Evolutionary conservation across 2,113 vertebrate species (phyloP).

Genomic region (Menidia beryllina): DNA sequence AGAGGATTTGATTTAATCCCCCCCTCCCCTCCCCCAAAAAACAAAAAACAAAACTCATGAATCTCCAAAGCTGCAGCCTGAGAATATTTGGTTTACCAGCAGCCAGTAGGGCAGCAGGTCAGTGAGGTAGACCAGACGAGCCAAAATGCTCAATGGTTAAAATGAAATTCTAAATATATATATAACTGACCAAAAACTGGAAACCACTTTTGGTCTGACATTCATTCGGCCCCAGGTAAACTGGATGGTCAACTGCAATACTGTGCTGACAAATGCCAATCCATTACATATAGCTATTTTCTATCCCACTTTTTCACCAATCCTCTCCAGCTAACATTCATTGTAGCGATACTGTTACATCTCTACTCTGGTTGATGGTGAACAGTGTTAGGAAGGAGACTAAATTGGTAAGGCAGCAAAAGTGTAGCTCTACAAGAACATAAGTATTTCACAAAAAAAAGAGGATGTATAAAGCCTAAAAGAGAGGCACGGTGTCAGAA

Average conservation of each 20-base stretch:
- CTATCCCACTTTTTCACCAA: constrained; percentile 34
- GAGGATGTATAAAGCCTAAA: constrained; percentile 29
- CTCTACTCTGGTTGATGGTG: constrained; percentile 64
- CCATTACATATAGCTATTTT: constrained; percentile 58
- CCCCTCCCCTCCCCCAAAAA: no score
- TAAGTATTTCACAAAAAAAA: constrained; percentile 31
- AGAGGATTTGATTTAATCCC: constrained; percentile 61
- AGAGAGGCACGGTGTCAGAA: constrained; percentile 25
- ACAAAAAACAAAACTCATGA: constrained; percentile 27
- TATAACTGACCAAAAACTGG: constrained; percentile 60
- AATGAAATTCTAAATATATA: constrained; percentile 24
- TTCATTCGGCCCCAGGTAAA: constrained; percentile 79
- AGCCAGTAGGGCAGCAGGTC: constrained; percentile 27
- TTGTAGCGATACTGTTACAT: constrained; percentile 60
- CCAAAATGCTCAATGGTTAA: constrained; percentile 35
- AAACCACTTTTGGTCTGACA: constrained; percentile 71
- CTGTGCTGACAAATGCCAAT: constrained; percentile 63
- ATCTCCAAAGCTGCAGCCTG: constrained; percentile 40
- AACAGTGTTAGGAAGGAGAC: constrained; percentile 68
- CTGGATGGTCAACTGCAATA: constrained; percentile 79
- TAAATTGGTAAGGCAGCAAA: constrained; percentile 70
- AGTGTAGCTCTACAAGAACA: constrained; percentile 46
- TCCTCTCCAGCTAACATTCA: constrained; percentile 71
- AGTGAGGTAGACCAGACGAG: constrained; percentile 60
- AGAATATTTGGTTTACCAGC: constrained; percentile 50